Conservation (phyloP, 2,113 vertebrate genomes). For the Galbula dea region DNA sequence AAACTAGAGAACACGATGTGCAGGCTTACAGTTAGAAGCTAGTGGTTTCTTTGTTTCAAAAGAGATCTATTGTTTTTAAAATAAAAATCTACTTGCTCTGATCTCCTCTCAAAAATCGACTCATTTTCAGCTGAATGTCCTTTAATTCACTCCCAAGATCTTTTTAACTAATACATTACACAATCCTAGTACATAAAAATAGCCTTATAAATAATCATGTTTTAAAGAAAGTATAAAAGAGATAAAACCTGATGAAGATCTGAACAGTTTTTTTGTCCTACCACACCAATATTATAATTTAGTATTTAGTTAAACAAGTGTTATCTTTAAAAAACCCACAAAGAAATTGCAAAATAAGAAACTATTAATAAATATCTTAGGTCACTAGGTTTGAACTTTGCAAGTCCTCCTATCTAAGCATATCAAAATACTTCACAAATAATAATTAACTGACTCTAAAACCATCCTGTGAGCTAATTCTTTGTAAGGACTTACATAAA, state of each 20-base stretch:
- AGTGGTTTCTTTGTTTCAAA: background rate
- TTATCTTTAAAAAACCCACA: background rate
- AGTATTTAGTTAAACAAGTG: background rate
- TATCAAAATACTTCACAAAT: background rate
- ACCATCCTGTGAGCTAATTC: background rate
- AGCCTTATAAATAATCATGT: background rate
- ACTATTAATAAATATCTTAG: background rate
- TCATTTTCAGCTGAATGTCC: background rate
- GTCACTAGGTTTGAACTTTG: background rate
- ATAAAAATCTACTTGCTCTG: background rate
- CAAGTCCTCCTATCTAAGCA: background rate
- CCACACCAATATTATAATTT: background rate
- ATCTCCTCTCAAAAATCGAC: background rate
- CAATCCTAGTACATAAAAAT: background rate
- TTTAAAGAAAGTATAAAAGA: background rate
- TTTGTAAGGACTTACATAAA: background rate
- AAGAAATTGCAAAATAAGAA: background rate
- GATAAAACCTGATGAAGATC: background rate
- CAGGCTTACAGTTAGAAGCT: background rate
- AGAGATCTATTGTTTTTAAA: background rate
- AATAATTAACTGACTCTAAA: background rate
- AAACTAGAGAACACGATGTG: background rate
- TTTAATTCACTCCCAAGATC: background rate
- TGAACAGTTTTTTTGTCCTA: background rate
- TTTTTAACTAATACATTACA: background rate